Conservation (phyloP, 2,797 vertebrate species). For the Octomys mimax region DNA sequence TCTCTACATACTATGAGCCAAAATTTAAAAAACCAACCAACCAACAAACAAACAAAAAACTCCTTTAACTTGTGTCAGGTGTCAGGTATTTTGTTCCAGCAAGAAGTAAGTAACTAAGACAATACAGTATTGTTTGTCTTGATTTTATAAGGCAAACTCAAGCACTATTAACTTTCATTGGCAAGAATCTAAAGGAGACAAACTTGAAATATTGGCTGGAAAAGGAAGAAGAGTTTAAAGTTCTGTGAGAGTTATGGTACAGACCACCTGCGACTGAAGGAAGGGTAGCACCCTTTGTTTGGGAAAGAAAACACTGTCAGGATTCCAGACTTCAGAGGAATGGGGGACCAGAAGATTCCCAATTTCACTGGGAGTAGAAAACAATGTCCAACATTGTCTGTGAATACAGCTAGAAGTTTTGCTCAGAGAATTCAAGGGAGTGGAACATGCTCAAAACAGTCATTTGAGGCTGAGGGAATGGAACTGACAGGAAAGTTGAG, state of each 20-base stretch:
- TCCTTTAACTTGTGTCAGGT: not conserved
- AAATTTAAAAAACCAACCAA: not conserved
- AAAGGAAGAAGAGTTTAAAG: not conserved
- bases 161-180: not conserved
- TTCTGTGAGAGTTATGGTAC: not conserved
- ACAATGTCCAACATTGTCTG: not conserved
- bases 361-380: not conserved
- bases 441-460: not conserved
- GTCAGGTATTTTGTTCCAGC: not conserved
- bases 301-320: not conserved
- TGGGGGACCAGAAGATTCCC: not conserved
- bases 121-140: not conserved
- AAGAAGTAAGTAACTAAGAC: not conserved
- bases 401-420: not conserved
- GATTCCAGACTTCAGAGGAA: not conserved
- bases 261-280: not conserved
- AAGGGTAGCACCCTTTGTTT: not conserved
- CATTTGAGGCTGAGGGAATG: not conserved
- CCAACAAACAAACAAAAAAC: too few relatives aligned
- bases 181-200: slow-evolving; percentile 9
- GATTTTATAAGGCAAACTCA: not conserved
- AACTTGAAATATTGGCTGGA: not conserved
- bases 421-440: not conserved
- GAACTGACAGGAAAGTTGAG: not conserved
- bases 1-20: not conserved